Evolutionary conservation across 2,113 vertebrate species (phyloP).

Genomic region (Sylvilagus bachmani): DNA sequence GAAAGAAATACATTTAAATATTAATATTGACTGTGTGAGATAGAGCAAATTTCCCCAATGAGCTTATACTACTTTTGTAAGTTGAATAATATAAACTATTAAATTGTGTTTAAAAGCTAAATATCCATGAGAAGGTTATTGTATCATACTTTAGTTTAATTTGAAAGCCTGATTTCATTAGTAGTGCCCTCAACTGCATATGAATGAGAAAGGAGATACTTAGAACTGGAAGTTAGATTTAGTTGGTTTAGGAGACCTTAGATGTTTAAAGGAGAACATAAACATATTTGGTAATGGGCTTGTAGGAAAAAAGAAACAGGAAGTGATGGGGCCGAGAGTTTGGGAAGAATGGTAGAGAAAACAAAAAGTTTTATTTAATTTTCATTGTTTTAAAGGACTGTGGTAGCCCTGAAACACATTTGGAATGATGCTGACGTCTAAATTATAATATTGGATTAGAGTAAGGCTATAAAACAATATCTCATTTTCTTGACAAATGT

Average conservation of each 20-base stretch:
- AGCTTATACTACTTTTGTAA: constrained; percentile 28
- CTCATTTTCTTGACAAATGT: constrained; percentile 34
- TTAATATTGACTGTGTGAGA: constrained; percentile 31
- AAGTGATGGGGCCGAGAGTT: not conserved
- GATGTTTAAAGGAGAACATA: not conserved
- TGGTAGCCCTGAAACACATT: not conserved
- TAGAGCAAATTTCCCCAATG: not conserved
- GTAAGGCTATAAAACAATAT: not conserved
- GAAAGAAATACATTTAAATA: not conserved
- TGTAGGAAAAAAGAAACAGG: not conserved
- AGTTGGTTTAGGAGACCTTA: not conserved
- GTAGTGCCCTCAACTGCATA: constrained; percentile 11
- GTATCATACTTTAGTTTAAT: constrained; percentile 45
- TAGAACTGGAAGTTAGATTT: constrained; percentile 20
- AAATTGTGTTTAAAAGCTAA: not conserved
- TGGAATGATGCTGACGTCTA: not conserved
- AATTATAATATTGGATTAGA: not conserved
- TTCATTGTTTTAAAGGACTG: not conserved
- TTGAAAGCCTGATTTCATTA: constrained; percentile 28
- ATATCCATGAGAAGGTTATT: not conserved
- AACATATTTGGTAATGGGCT: not conserved
- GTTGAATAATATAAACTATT: not conserved
- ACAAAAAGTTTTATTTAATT: not conserved
- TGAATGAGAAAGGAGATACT: not conserved
- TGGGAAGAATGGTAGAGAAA: not conserved